Base-by-base conservation (phyloP, 2,888 invertebrate genomes). In the Folsomia manolachei region DNA sequence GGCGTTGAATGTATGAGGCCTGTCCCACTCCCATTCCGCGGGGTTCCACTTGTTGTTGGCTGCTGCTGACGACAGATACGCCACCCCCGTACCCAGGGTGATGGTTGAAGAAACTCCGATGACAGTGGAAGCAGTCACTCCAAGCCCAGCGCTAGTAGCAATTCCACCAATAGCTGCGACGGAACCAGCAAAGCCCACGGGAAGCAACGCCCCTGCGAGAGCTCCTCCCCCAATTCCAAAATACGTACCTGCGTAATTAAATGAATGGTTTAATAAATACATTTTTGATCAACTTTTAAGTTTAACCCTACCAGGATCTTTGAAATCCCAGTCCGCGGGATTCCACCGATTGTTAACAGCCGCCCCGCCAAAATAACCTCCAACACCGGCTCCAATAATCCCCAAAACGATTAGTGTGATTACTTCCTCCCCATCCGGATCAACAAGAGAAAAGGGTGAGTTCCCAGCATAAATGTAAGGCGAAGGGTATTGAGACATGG, bases 391-490 rank as follows among this genome's bases (percentile, higher is more conserved):
- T 4, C 39, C 39, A 39, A 39, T 14, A 39, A 14, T 14, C 7
- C 4, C 14, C 7, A 39, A 39, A 14, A 39, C 4, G 14, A 39
- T 56, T 1, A 61, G 66, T n/a, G n/a, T n/a, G 14, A 72, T 19
- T 1, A 39, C 63, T 9, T 51, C 27, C 56, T 63, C 52, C 1
- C 76, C 76, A 66, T 76, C 76, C 4, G 76, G 76, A 62, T 76
- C 76, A 0, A 74, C 71, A 0, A 72, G 1, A 1, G 66, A 63
- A 1, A 74, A 2, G n/a, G 73, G 76, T 0, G 72, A 72, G 63
- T 76, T 79, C 19, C 75, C 77, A 1, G 79, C 80, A 52, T 81
- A 81, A 18, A 73, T 73, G 62, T 81, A 81, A 1, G 81, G 80
- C 64, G 76, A 77, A 21, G 71, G 75, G 60, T 80, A 81, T 53